These are phyloP conservation scores for Mustela lutreola DNA, from an alignment of 2,113 vertebrate genomes.

Conservation along the genomic window DNA sequence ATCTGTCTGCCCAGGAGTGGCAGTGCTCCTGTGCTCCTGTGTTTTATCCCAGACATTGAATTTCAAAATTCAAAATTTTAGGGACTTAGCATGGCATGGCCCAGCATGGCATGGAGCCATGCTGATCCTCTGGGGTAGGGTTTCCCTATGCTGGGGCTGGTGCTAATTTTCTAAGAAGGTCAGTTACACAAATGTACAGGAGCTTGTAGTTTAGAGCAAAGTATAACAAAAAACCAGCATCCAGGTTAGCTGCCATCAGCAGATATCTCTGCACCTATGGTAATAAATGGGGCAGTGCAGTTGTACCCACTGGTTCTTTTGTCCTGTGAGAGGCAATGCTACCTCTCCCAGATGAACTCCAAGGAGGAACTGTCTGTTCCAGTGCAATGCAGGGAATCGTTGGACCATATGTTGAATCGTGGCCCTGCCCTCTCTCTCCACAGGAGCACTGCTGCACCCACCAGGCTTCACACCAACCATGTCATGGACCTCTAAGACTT, in stretches of 20 bases:
- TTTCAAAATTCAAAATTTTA: not conserved
- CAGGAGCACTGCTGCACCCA: not conserved
- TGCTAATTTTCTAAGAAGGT: not conserved
- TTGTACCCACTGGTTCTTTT: not conserved
- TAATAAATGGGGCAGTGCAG: not conserved
- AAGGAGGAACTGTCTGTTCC: not conserved
- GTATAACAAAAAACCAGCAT: not conserved
- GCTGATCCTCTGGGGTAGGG: not conserved
- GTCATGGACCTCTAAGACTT: not conserved
- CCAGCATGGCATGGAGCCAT: not conserved
- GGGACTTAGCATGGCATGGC: too few species aligned
- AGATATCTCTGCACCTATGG: not conserved
- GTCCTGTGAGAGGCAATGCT: not conserved
- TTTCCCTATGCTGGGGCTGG: not conserved
- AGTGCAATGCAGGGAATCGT: not conserved
- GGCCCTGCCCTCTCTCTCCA: not conserved
- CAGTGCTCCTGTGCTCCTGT: not conserved
- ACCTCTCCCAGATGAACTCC: not conserved
- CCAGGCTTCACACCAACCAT: not conserved
- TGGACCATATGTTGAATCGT: not conserved
- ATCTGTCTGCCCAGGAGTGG: not conserved
- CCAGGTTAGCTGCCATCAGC: not conserved
- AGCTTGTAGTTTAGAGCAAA: not conserved
- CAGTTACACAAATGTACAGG: not conserved
- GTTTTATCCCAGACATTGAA: not conserved